phyloP scores from a whole-genome alignment of 1,140 invertebrate species.

The Sarcophaga peregrina region DNA sequence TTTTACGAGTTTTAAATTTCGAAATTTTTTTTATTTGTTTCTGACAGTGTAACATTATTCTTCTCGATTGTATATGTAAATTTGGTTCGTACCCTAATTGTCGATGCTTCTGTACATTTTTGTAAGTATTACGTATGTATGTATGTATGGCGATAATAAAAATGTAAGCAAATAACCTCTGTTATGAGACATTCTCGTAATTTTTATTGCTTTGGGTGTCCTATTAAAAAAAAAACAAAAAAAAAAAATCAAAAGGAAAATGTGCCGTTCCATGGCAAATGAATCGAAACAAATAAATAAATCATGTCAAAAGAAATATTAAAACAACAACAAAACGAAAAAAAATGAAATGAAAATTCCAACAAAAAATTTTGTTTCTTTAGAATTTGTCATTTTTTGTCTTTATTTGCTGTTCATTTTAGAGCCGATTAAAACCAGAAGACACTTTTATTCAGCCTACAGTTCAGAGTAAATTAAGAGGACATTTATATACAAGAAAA shows the following conservation, averaged over 20 bases:
- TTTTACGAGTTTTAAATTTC: too few species aligned
- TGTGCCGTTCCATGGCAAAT: neutral
- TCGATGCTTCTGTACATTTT: neutral
- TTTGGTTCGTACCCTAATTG: conserved; percentile 18
- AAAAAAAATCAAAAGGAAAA: neutral
- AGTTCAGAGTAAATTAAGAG: too few species aligned
- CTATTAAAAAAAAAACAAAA: conserved; percentile 24
- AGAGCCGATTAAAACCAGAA: too few species aligned
- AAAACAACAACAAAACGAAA: neutral
- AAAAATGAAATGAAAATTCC: neutral
- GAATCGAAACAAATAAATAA: conserved; percentile 1
- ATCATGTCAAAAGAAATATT: neutral
- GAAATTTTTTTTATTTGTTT: too few species aligned
- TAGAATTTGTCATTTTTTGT: neutral
- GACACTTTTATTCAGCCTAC: too few species aligned
- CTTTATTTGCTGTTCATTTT: too few species aligned
- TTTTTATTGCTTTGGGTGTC: conserved; percentile 12
- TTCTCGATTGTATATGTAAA: neutral
- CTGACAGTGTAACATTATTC: too few species aligned
- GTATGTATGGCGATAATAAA: neutral
- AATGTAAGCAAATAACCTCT: neutral
- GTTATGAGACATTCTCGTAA: conserved; percentile 2
- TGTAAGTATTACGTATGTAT: too few species aligned
- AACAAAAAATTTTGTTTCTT: neutral
- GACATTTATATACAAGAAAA: too few species aligned